phyloP scores from a whole-genome alignment of 2,888 invertebrate species.

The Agonopterix heracliana region DNA sequence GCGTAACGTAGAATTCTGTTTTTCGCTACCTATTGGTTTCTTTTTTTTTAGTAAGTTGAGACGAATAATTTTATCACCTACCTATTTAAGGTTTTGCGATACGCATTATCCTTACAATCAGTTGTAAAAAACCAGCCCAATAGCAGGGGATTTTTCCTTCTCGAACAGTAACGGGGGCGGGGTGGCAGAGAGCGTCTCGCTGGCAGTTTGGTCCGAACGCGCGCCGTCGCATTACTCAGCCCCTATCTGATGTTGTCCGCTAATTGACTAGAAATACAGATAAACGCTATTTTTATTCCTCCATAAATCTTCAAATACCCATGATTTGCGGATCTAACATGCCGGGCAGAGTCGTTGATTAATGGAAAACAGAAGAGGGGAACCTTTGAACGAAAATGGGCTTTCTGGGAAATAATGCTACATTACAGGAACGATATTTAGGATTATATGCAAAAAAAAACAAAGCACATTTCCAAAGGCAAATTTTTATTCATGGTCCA shows the following conservation, averaged over 20 bases:
- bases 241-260: constrained; percentile 66
- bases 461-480: constrained; percentile 55
- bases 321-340: constrained; percentile 23
- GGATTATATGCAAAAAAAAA: constrained; percentile 14
- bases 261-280: constrained; percentile 74
- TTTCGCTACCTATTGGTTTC: too few species aligned
- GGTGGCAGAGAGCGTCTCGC: constrained; percentile 2
- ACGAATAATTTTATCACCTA: too few species aligned
- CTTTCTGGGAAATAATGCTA: too few species aligned
- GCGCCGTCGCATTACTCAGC: constrained; percentile 53
- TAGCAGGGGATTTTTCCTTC: constrained; percentile 6
- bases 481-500: constrained; percentile 73
- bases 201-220: constrained; percentile 14
- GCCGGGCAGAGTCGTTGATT: constrained; percentile 5
- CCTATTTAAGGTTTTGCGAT: too few species aligned
- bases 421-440: neutral
- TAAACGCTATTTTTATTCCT: constrained; percentile 57
- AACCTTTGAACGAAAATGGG: too few species aligned
- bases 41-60: too few species aligned
- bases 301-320: constrained; percentile 46
- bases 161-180: too few species aligned
- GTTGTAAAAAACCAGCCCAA: too few species aligned
- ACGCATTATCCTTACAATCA: too few species aligned
- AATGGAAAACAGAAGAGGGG: constrained; percentile 3
- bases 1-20: too few species aligned